Percentiles rank a stretch among this genome's conserved stretches.
Conservation (phyloP, 1,140 invertebrate genomes). For the Aphaenogaster rudis region DNA sequence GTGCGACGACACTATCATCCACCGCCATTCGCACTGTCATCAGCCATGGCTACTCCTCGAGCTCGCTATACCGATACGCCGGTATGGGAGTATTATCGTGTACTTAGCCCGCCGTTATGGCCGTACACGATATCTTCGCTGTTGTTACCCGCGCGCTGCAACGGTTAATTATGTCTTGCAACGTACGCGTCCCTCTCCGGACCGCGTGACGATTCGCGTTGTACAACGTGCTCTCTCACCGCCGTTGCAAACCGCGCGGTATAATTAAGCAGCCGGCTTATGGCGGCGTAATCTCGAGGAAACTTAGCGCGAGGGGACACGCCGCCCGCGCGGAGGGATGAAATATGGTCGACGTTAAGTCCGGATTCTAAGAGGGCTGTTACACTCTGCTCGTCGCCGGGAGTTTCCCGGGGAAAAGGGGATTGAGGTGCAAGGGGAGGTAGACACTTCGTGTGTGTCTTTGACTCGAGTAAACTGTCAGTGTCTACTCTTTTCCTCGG, state of each 20-base stretch:
- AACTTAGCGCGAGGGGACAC: conserved; percentile 76
- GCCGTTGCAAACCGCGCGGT: conserved; percentile 72
- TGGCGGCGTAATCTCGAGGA: conserved; percentile 79
- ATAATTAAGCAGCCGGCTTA: conserved; percentile 79
- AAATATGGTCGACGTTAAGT: conserved; percentile 66
- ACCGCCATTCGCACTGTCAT: background rate
- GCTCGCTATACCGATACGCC: conserved; percentile 15
- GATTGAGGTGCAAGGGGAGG: background rate
- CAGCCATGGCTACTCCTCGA: background rate
- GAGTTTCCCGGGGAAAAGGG: background rate
- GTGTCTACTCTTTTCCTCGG: background rate
- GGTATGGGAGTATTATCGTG: conserved; percentile 36
- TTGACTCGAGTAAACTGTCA: background rate
- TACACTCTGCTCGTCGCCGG: conserved; percentile 26
- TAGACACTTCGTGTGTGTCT: background rate
- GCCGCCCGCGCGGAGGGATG: conserved; percentile 37
- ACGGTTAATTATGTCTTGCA: conserved; percentile 62
- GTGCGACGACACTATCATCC: background rate
- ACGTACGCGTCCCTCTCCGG: background rate
- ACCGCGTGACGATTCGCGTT: conserved; percentile 48
- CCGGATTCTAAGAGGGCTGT: conserved; percentile 50
- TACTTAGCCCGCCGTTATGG: conserved; percentile 33
- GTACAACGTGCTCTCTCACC: conserved; percentile 52
- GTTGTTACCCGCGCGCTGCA: conserved; percentile 25
- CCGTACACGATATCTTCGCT: conserved; percentile 40